Base-by-base conservation (phyloP, 92 coral and sea anemone species). In the Muricea muricata region DNA sequence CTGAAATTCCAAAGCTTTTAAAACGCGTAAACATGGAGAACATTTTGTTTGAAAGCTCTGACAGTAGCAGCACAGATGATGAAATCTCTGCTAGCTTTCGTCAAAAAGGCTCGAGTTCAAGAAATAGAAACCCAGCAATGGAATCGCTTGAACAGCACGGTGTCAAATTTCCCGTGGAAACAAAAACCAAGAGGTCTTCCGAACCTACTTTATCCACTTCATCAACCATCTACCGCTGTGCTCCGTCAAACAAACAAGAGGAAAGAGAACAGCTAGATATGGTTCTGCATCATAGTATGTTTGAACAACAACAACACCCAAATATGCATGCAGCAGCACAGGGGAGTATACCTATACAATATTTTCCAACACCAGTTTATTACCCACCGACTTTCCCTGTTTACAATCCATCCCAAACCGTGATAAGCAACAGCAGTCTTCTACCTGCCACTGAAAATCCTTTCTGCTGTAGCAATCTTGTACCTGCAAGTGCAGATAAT, bases 211-310 rank as follows among this genome's bases (percentile, higher is more conserved):
- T 9, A 25, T 17, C 45, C 18, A 5, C 73, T 5, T 5, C 40
- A 1, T 25, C 73, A 35, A 17, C 73, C 21, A 5, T 71, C n/a
- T 71, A 71, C 54, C 77, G 55, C 26, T 71, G 77, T 71, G 55
- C 55, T 3, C 77, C 77, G 6, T 73, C 60, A 23, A 73, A 73
- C 33, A 7, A 73, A 24, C 35, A 45, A 18, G 60, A 73, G 17
- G 58, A 41, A 29, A 60, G 37, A 45, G 79, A 73, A 9, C 79
- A 73, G 29, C 37, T 73, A 45, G 47, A 73, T 39, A 42, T 73
- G 61, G 61, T 73, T 8, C 7, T 73, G 37, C 21, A 73, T 45
- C 79, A 73, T 14, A 73, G 79, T 31, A 39, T 73, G 28, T 20
- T 73, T 11, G 79, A 73, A 45, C 61, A 45, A 48, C 33, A 73